A percentile compares a stretch with the other conserved stretches of the same genome.
Evolutionary conservation across 2,113 vertebrate genomes (phyloP).

Genomic region (Astur gentilis): DNA sequence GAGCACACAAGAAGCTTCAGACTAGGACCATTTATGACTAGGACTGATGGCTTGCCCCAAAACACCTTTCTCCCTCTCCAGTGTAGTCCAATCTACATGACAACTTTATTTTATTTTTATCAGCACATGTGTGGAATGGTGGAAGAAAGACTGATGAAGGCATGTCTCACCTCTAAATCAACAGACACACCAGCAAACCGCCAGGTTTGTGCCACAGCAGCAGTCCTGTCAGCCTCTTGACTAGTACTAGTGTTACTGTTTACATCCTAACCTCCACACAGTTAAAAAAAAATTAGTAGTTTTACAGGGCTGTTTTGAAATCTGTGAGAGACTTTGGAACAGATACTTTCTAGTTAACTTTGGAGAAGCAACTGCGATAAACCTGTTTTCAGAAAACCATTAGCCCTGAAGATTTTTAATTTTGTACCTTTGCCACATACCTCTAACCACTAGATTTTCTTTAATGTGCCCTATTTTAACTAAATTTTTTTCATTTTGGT

Average conservation of each 20-base stretch:
- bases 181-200: not conserved
- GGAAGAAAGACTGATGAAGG: not conserved
- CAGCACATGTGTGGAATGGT: not conserved
- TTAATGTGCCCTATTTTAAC: not conserved
- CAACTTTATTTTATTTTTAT: not conserved
- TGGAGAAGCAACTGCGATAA: not conserved
- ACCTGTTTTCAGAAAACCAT: not conserved
- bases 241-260: no score
- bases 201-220: not conserved
- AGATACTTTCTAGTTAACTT: not conserved
- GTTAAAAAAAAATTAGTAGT: not conserved
- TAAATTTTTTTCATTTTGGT: not conserved
- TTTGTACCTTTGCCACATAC: not conserved
- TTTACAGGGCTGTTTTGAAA: not conserved
- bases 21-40: not conserved
- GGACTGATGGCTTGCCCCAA: not conserved
- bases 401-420: not conserved
- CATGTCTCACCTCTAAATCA: not conserved
- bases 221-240: not conserved
- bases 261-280: not conserved
- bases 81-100: not conserved
- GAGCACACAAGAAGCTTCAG: not conserved
- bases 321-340: not conserved
- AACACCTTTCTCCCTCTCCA: not conserved
- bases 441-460: not conserved